phyloP scores from a whole-genome alignment of 2,113 vertebrate genomes.

The Bufo bufo region DNA sequence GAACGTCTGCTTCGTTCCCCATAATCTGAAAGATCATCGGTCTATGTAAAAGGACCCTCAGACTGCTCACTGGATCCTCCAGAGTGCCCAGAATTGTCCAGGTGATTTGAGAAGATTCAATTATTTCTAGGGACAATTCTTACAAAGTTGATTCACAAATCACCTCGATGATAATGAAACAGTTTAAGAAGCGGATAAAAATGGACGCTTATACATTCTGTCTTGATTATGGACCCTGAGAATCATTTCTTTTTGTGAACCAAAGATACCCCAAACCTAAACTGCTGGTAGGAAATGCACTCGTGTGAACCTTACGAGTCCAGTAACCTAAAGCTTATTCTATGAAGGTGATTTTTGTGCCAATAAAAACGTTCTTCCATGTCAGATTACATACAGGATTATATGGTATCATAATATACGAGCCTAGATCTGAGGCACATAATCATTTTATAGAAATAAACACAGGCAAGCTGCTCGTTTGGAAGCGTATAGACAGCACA shows the following conservation, averaged over 20 bases:
- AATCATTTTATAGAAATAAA: conserved; percentile 39
- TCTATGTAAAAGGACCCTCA: no score
- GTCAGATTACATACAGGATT: conserved; percentile 39
- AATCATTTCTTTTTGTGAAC: neutral
- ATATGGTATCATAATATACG: conserved; percentile 41
- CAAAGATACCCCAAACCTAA: neutral
- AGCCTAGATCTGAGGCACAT: conserved; percentile 16
- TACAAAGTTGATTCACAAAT: neutral
- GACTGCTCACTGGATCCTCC: no score
- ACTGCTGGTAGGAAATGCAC: neutral
- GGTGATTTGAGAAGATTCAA: no score
- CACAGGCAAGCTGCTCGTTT: neutral
- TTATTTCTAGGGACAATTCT: no score
- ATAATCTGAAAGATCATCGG: no score
- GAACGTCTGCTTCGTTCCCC: no score
- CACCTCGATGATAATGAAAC: neutral
- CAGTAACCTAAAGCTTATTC: conserved; percentile 10
- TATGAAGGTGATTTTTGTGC: conserved; percentile 27
- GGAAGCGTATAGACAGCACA: neutral
- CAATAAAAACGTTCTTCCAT: conserved; percentile 27
- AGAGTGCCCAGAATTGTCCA: no score
- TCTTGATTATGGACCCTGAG: neutral
- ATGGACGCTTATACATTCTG: neutral
- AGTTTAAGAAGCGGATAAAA: neutral
- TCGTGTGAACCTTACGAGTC: conserved; percentile 12